A percentile compares a stretch with the other conserved stretches of the same genome.
Conservation (phyloP, 2,888 invertebrate genomes). For the Andrena bicolor region DNA sequence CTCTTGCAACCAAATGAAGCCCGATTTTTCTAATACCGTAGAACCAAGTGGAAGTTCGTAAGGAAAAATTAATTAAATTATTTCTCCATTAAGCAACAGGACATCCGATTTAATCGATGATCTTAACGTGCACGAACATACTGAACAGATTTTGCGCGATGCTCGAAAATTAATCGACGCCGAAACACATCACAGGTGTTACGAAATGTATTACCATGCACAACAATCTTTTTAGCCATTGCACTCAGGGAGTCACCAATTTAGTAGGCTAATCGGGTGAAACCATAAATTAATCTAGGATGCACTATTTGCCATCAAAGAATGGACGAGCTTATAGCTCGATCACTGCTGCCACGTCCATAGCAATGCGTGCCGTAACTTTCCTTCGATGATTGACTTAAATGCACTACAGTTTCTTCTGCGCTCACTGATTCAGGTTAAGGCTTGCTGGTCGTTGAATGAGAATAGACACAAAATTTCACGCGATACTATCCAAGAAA, state of each 20-base stretch:
- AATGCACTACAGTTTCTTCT: conserved; percentile 16
- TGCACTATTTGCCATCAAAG: conserved; percentile 63
- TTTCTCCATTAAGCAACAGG: not conserved
- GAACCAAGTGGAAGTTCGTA: not conserved
- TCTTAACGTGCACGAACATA: conserved; percentile 26
- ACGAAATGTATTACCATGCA: conserved; percentile 41
- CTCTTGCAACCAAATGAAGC: not conserved
- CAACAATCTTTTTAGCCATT: conserved; percentile 51
- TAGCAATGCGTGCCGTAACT: conserved; percentile 42
- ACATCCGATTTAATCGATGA: not conserved
- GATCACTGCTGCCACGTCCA: conserved; percentile 69
- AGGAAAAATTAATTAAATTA: not conserved
- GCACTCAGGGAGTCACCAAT: conserved; percentile 28
- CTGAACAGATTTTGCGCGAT: conserved; percentile 43
- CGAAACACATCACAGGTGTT: conserved; percentile 23
- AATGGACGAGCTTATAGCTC: conserved; percentile 69
- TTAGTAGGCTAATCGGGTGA: conserved; percentile 46
- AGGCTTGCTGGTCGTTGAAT: not conserved
- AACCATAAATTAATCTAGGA: conserved; percentile 58
- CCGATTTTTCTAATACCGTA: not conserved
- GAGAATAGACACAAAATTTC: conserved; percentile 58
- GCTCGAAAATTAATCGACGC: conserved; percentile 23
- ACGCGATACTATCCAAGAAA: conserved; percentile 40
- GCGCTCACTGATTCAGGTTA: conserved; percentile 10
- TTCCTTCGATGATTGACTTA: conserved; percentile 25